Evolutionary conservation across 2,113 vertebrate genomes (phyloP), one percentile per base, ranked within the genome.

Genomic region (Alosa alosa): DNA sequence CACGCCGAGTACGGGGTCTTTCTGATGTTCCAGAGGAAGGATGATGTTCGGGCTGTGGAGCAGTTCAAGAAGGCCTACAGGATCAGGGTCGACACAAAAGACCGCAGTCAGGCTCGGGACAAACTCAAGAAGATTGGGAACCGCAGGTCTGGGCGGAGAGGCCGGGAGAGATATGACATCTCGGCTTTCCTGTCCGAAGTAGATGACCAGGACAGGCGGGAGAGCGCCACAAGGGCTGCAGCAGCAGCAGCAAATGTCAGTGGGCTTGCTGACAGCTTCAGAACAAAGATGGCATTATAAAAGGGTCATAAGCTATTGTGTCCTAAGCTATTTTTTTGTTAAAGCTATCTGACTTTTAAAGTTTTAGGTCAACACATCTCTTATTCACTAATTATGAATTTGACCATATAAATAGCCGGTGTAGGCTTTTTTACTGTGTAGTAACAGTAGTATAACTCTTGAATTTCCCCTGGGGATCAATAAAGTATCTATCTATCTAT

Each of bases 51-150:
- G 10, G 90, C 91, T 8, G 39, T 90, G 17, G 22, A 8, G 36
- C 85, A 87, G 45, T 87, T 91, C 52, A 86, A 87, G 85, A 39
- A 46, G 4, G 86, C 90, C 9, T 91, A 88, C 50, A 36, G 31
- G 52, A 86, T 90, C 22, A 85, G 45, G 10, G 52, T 68, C 49
- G 20, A 85, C 41, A 87, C 49, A 47, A 44, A n/a, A 4, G 52
- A 84, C 60, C 86, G 86, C 5, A 82, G 60, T n/a, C 68, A 88
- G 57, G 90, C 88, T 36, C 82, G 83, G 13, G 72, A 85, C 39
- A 88, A 87, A 81, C 87, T 91, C 46, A 60, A 10, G 46, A 72
- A 82, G 82, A 86, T 91, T 10, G 86, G 83, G 82, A 45, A 72
- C 18, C 83, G 55, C 31, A 64, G 64, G 0, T 46, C 11, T 25